These are phyloP conservation scores for Hirtodrosophila duncani DNA, from an alignment of 2,888 invertebrate genomes.

Conservation along the genomic window DNA sequence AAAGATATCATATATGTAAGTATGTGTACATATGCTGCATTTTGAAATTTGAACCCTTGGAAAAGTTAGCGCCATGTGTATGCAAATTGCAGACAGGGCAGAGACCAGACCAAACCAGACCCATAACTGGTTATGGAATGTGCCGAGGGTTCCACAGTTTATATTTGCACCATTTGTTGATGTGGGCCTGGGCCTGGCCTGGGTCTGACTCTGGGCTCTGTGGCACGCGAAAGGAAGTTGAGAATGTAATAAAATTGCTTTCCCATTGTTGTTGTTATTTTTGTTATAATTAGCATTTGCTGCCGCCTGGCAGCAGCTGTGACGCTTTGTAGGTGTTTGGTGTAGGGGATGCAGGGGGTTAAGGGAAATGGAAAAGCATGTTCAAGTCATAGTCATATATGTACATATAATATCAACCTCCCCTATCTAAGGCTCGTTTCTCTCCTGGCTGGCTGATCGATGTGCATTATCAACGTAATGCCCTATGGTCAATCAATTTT, in stretches of 20 bases:
- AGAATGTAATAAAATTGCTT: conserved; percentile 48
- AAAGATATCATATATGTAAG: background rate
- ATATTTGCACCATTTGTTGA: background rate
- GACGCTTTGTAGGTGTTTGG: background rate
- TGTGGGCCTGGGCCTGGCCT: too few relatives aligned
- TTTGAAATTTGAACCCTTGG: conserved; percentile 18
- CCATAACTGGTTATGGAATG: background rate
- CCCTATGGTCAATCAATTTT: too few relatives aligned
- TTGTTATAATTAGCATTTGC: conserved; percentile 60
- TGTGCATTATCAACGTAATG: too few relatives aligned
- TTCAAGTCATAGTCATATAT: conserved; percentile 3
- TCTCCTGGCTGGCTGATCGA: too few relatives aligned
- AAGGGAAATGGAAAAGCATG: background rate
- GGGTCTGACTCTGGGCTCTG: too few relatives aligned
- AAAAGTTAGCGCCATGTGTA: conserved; percentile 37
- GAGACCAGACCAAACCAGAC: conserved; percentile 7
- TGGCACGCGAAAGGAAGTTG: conserved; percentile 52
- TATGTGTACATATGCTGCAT: background rate
- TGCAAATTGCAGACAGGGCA: conserved; percentile 29
- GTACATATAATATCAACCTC: too few relatives aligned
- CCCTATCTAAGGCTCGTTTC: too few relatives aligned
- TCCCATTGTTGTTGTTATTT: conserved; percentile 35
- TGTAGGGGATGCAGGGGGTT: background rate
- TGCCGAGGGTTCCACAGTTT: too few relatives aligned
- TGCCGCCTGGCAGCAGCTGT: conserved; percentile 54